Percentiles rank a stretch among this genome's conserved stretches.
Evolutionary conservation across 2,797 vertebrate species (phyloP).

Genomic region (Phataginus tricuspis): DNA sequence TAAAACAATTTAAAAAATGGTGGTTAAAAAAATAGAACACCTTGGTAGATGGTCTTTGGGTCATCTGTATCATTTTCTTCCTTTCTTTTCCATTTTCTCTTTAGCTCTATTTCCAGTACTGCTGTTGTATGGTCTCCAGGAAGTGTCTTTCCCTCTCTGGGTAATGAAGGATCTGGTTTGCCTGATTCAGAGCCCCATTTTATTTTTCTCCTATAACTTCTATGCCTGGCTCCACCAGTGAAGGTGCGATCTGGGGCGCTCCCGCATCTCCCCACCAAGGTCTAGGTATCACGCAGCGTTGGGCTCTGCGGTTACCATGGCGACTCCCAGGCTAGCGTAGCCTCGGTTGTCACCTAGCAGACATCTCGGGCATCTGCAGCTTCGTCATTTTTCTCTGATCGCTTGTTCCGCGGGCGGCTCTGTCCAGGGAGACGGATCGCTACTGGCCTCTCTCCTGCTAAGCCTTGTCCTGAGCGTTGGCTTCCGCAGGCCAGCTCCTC

Average conservation of each 20-base stretch:
- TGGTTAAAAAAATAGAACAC: background rate
- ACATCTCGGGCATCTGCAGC: background rate
- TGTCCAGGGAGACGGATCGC: background rate
- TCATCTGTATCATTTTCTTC: background rate
- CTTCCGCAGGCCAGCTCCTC: background rate
- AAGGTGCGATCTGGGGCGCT: background rate
- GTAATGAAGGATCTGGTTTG: background rate
- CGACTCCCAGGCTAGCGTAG: background rate
- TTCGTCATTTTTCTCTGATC: background rate
- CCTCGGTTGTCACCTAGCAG: background rate
- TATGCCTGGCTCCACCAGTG: background rate
- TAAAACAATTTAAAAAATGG: background rate
- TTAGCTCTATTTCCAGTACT: background rate
- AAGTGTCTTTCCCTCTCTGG: background rate
- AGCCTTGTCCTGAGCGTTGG: background rate
- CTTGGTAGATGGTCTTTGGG: background rate
- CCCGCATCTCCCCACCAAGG: rapidly evolving
- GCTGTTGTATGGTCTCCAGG: background rate
- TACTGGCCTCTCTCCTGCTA: background rate
- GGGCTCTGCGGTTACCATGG: background rate
- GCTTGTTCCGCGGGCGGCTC: background rate
- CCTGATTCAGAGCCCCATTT: background rate
- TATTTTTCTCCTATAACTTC: constrained; percentile 2
- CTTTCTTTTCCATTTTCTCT: background rate
- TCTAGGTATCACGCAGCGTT: rapidly evolving